Base-by-base conservation (phyloP, 2,888 invertebrate genomes). In the Autographa pulchrina region DNA sequence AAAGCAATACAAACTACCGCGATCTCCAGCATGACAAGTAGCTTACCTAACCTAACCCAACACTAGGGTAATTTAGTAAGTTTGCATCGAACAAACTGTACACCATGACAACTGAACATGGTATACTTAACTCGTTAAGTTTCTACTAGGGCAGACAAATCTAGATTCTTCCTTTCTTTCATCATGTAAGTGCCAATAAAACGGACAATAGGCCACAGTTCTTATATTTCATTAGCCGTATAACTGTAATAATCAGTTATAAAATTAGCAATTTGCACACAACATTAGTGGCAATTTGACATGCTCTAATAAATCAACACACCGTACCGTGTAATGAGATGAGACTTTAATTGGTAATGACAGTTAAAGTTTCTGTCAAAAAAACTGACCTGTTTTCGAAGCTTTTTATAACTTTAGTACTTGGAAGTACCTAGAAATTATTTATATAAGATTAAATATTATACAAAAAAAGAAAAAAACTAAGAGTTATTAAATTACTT, bases 301-400 rank as follows among this genome's bases (percentile, higher is more conserved):
- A 62, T 75, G 78, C 75, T 78, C 78, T 78, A 72, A 68, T 78
- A 75, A 78, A 1, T 61, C 52, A 25, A 68, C 62, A 62, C 41
- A 52, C 43, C 58, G 48, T 75, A 72, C 56, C 61, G 71, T 63
- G 70, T 35, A 58, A 16, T 65, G 35, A 54, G 62, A 58, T 56
- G 31, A 65, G 62, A 74, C 62, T 60, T 18, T 66, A 32, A 54
- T 70, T 60, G 43, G 61, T 41, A 52, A 65, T 43, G 66, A 61
- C 58, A 13, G 18, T 56, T 64, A 9, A 60, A 62, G 20, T 38
- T 48, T 25, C 1, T 25, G n/a, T 20, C 11, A 38, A 65, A 41
- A 58, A 25, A 16, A 58, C 0, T 20, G 56, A 62, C 31, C n/a
- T 18, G 38, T 54, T 43, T 41, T 48, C 1, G 48, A n/a, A 48